Conservation (phyloP, 2,113 vertebrate species). For the Ciconia stormi region DNA sequence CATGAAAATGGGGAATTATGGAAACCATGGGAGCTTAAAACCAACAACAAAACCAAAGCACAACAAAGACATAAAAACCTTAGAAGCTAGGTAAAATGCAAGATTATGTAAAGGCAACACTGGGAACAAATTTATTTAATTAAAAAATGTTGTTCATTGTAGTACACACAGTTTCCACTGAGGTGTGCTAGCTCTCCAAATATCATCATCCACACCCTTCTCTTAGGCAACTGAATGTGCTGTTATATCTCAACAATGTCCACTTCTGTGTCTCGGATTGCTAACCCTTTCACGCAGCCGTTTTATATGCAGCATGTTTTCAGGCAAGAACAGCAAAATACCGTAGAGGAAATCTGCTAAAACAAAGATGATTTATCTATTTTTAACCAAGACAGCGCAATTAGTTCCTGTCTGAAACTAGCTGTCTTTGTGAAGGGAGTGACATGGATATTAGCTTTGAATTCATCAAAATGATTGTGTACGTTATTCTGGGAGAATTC, state of each 20-base stretch:
- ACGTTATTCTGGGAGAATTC: not conserved
- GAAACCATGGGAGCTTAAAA: not conserved
- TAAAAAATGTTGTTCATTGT: not conserved
- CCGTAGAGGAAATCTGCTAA: not conserved
- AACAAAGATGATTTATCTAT: conserved; percentile 29
- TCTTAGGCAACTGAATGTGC: not conserved
- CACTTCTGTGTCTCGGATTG: not conserved
- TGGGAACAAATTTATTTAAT: not conserved
- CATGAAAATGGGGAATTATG: not conserved
- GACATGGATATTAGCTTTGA: conserved; percentile 13
- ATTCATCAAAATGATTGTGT: not conserved
- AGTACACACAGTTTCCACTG: conserved; percentile 60
- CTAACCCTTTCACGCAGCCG: conserved; percentile 16
- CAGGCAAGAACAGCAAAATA: not conserved
- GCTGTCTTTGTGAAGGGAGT: not conserved
- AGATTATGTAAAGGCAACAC: not conserved
- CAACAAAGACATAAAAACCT: not conserved
- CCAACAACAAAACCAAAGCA: not conserved
- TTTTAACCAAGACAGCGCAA: not conserved
- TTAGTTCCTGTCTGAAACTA: conserved; percentile 21
- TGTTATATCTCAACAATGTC: not conserved
- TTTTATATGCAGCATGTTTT: conserved; percentile 20
- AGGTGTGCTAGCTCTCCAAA: conserved; percentile 68
- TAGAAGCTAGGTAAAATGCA: not conserved
- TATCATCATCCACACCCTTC: conserved; percentile 11